Evolutionary conservation across 2,888 invertebrate genomes (phyloP).

Genomic region (Hydrotaea cyrtoneurina): DNA sequence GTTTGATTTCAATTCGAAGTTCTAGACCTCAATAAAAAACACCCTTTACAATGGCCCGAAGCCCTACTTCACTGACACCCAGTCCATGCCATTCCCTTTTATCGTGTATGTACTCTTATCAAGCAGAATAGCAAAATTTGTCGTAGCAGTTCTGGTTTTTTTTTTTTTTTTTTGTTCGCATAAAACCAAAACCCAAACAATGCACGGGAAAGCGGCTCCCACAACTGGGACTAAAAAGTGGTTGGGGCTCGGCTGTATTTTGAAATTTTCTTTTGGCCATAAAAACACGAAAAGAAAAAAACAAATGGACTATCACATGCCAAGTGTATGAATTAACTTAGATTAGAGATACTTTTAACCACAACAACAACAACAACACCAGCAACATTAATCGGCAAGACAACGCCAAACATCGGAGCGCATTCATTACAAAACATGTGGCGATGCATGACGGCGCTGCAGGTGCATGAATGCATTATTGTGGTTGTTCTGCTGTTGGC

Average conservation of each 20-base stretch:
- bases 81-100: too few species aligned
- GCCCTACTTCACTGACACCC: too few species aligned
- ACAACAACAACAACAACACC: conserved; percentile 47
- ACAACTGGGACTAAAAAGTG: conserved; percentile 16
- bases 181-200: too few species aligned
- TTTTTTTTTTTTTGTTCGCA: too few species aligned
- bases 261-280: conserved; percentile 40
- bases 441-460: conserved; percentile 65
- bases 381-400: conserved; percentile 10
- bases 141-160: too few species aligned
- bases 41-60: too few species aligned
- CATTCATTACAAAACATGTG: conserved; percentile 61
- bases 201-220: background rate
- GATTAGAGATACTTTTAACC: conserved; percentile 45
- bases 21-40: too few species aligned
- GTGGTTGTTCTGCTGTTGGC: conserved; percentile 15
- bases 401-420: conserved; percentile 4
- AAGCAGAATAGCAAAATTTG: too few species aligned
- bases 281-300: background rate
- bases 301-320: conserved; percentile 19
- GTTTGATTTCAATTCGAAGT: too few species aligned
- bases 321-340: conserved; percentile 42
- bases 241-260: conserved; percentile 27
- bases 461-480: conserved; percentile 68
- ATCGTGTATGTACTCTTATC: too few species aligned